Percentiles rank a stretch among this genome's conserved stretches.
Evolutionary conservation across 2,113 vertebrate genomes (phyloP).

Genomic region (Festucalex cinctus): DNA sequence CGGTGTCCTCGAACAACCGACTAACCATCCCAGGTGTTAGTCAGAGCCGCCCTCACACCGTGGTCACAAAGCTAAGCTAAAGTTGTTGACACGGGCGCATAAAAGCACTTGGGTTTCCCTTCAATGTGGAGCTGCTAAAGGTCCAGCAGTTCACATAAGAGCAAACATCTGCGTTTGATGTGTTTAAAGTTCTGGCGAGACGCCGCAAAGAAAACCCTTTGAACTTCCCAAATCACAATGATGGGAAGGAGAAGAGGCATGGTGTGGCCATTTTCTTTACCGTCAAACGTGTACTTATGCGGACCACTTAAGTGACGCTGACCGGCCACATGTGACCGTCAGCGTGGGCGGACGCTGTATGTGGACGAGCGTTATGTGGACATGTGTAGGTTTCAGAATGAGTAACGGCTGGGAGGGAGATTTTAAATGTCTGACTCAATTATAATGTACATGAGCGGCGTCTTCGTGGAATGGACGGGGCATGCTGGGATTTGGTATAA

Average conservation of each 20-base stretch:
- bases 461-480: constrained; percentile 11
- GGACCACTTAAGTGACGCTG: constrained; percentile 3
- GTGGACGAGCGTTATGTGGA: background rate
- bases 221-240: constrained; percentile 37
- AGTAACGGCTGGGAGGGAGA: background rate
- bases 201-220: constrained; percentile 35
- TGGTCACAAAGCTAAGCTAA: background rate
- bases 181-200: constrained; percentile 14
- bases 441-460: constrained; percentile 23
- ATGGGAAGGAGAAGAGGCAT: constrained; percentile 39
- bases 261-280: constrained; percentile 27
- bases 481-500: constrained; percentile 5
- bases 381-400: background rate
- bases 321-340: constrained; percentile 8
- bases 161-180: constrained; percentile 5
- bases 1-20: background rate
- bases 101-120: background rate
- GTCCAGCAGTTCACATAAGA: constrained; percentile 4
- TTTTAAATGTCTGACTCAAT: constrained; percentile 28
- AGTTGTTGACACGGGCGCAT: background rate
- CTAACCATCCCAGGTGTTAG: background rate
- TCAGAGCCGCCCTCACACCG: background rate
- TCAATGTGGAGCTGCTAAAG: constrained; percentile 5
- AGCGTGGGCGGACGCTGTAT: background rate
- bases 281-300: constrained; percentile 1